Evolutionary conservation across 1,140 invertebrate genomes (phyloP).

Genomic region (Oreohelix idahoensis): DNA sequence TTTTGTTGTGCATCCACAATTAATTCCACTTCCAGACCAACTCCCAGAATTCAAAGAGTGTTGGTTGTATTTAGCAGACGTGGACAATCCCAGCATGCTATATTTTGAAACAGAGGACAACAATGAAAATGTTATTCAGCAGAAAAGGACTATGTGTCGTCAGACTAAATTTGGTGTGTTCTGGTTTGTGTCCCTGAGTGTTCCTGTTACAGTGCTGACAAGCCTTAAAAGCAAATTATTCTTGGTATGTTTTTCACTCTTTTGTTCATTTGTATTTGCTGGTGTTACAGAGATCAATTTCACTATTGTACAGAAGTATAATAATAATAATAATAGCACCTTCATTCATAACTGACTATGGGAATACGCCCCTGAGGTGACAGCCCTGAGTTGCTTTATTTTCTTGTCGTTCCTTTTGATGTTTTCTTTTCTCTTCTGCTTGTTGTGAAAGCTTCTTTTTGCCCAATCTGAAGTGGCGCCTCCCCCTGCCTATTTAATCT

Average conservation of each 20-base stretch:
- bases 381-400: no score
- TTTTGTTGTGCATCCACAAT: slow-evolving; percentile 29
- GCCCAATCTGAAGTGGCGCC: no score
- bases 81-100: slow-evolving; percentile 57
- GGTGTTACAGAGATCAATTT: no score
- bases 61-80: slow-evolving; percentile 66
- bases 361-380: no score
- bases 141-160: slow-evolving; percentile 40
- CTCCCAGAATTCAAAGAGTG: slow-evolving; percentile 52
- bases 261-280: neutral
- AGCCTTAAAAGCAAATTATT: slow-evolving; percentile 45
- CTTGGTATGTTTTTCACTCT: slow-evolving; percentile 5
- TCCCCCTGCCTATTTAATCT: no score
- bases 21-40: slow-evolving; percentile 20
- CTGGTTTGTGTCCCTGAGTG: slow-evolving; percentile 49
- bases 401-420: no score
- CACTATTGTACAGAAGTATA: no score
- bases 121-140: slow-evolving; percentile 40
- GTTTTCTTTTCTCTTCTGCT: no score
- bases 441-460: no score
- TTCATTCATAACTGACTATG: no score
- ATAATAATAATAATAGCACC: no score
- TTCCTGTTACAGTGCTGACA: slow-evolving; percentile 39
- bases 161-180: slow-evolving; percentile 54
- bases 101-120: slow-evolving; percentile 67